Evolutionary conservation across 1,140 invertebrate genomes (phyloP), one percentile per base, ranked within the genome.

Genomic region (Drosophila sechellia): DNA sequence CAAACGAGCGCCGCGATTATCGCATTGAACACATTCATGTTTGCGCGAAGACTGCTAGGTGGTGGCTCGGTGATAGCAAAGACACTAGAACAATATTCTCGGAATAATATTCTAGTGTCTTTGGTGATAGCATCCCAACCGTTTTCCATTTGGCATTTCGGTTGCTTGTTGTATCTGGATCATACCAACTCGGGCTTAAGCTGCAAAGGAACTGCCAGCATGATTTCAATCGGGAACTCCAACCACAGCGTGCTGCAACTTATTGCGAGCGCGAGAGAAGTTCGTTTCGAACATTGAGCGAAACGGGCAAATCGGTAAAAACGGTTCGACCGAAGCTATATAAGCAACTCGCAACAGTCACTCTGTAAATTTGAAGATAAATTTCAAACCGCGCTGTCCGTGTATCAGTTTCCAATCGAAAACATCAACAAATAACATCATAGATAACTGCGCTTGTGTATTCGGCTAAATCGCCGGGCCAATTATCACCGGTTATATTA

Each of bases 381-480:
- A n/a, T 31, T 35, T 12, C 6, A 27, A 35, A 11, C 10, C 46
- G 27, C 15, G 27, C 48, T 34, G 48, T 2, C 10, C 27, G 48
- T 50, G 48, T 17, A 6, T 34, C 43, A 49, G 8, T 53, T 27
- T 35, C 1, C 22, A 27, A 2, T 17, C 25, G 20, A 15, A 57
- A 40, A 40, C 54, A 58, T 31, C 35, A 53, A 8, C 13, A 27
- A n/a, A 49, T 49, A 1, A 11, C 25, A 31, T 5, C 25, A 31
- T 5, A 31, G 8, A 4, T 25, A 31, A 49, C 35, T 42, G 27
- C 58, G 35, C 15, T 11, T 15, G 37, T n/a, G 34, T 25, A 3
- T 39, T 20, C 12, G 58, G 0, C 17, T 55, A 39, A 55, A 13
- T 31, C 35, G 54, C 25, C 37, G 54, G 53, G 6, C 20, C 15